Evolutionary conservation across 1,140 invertebrate species (phyloP), one percentile per base, ranked within the genome.

Genomic region (Brachionus koreanus): DNA sequence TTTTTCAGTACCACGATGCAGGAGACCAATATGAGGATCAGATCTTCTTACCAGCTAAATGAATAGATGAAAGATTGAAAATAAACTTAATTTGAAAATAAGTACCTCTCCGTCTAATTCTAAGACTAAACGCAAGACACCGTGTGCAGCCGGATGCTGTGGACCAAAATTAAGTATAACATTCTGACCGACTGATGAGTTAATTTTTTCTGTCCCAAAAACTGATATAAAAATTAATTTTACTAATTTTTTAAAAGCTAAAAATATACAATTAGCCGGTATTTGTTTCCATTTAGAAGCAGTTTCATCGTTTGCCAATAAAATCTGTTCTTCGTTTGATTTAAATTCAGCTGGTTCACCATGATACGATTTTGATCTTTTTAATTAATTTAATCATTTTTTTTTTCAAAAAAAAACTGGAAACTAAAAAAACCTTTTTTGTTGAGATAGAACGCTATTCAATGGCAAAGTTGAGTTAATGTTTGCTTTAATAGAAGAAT

Each of bases 91-190:
- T 29, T 39, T 52, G n/a, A 63, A 61, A 25, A 63, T 83, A 39
- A 83, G 86, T 87, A 93, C 94, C 91, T 99, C 97, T 86, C 95
- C 96, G 87, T 97, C 94, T 0, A 99, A 89, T 87, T 98, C 95
- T n/a, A 98, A 87, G 1, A 98, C 93, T 6, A 99, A 90, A 76
- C 97, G 92, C 10, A 99, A 89, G 63, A 99, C 97, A 85, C 97
- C 97, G 87, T 99, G 97, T 86, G 97, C 97, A 83, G 97, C 96
- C 1, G 97, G 97, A 91, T 99, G 97, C 88, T 98, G 96, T 0
- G 97, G 97, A 0, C 97, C 97, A 90, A 99, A 98, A 88, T 99
- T 98, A 0, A 98, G 85, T 19, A 91, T 92, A 84, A 96, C 90
- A 88, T 97, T 97, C 83, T 92, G 76, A 79, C 76, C 76, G 35